These are phyloP conservation scores for Sylvicola cinctus DNA, from an alignment of 2,888 invertebrate species.

Conservation along the genomic window DNA sequence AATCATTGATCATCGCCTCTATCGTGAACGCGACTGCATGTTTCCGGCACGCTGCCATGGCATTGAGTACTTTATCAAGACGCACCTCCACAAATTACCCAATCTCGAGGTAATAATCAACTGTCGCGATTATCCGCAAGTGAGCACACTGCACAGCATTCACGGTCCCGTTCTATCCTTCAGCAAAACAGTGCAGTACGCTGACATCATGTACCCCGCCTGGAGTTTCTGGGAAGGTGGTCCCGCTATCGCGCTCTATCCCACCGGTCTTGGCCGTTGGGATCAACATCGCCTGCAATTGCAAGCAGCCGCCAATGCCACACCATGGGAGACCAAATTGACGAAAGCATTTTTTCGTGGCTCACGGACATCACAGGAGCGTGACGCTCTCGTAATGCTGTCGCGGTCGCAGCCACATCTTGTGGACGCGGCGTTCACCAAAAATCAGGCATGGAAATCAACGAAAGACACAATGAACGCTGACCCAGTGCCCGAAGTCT, in stretches of 20 bases:
- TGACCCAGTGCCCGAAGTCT: conserved; percentile 66
- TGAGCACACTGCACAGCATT: conserved; percentile 37
- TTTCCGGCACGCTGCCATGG: conserved; percentile 85
- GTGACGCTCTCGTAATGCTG: conserved; percentile 72
- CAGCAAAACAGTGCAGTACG: conserved; percentile 64
- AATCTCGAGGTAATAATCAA: conserved; percentile 77
- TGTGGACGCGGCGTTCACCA: conserved; percentile 86
- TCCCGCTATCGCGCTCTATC: conserved; percentile 85
- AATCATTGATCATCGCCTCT: conserved; percentile 59
- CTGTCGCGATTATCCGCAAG: conserved; percentile 84
- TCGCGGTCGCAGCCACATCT: conserved; percentile 52
- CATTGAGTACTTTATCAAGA: conserved; percentile 67
- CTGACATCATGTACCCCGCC: conserved; percentile 87
- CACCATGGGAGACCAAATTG: conserved; percentile 59
- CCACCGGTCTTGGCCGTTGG: conserved; percentile 87
- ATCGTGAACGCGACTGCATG: conserved; percentile 66
- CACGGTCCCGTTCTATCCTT: conserved; percentile 83
- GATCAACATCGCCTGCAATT: conserved; percentile 59
- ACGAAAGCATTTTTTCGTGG: conserved; percentile 72
- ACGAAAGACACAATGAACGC: conserved; percentile 76
- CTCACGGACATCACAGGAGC: conserved; percentile 77
- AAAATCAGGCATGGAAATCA: conserved; percentile 97
- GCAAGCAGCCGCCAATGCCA: conserved; percentile 36
- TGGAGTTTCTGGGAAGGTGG: conserved; percentile 99
- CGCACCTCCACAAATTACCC: conserved; percentile 44